phyloP scores from a whole-genome alignment of 2,113 vertebrate genomes.

The Talpa occidentalis region DNA sequence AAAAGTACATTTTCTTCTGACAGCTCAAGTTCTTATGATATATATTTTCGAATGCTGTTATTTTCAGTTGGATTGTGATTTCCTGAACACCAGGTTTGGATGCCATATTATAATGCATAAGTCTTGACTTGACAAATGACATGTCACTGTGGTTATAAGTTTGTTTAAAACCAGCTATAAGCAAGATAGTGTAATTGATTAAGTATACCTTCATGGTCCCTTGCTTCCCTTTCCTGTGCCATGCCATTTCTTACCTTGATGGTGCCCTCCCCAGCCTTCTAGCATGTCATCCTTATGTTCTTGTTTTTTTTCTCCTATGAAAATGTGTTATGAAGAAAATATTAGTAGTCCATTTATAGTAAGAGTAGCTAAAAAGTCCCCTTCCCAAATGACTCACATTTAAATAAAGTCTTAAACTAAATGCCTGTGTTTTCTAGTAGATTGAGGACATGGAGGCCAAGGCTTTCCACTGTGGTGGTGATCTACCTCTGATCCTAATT shows the following conservation, averaged over 20 bases:
- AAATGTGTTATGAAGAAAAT: slow-evolving; percentile 42
- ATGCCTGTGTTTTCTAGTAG: neutral
- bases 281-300: neutral
- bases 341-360: neutral
- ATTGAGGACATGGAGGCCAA: neutral
- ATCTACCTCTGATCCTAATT: neutral
- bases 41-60: neutral
- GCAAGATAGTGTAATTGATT: neutral
- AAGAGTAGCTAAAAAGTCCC: slow-evolving; percentile 22
- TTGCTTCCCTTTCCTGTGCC: neutral
- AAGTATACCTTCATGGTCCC: too few species aligned
- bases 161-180: neutral
- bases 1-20: slow-evolving; percentile 36
- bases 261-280: neutral
- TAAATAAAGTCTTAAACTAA: neutral
- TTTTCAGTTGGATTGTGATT: neutral
- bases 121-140: slow-evolving; percentile 26
- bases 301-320: neutral
- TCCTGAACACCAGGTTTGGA: neutral
- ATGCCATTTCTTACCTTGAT: neutral
- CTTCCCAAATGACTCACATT: slow-evolving; percentile 19
- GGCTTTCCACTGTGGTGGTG: neutral
- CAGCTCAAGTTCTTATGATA: neutral
- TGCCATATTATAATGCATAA: neutral
- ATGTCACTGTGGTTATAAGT: neutral